Conservation (phyloP, 2,113 vertebrate genomes). For the Salvator merianae region DNA sequence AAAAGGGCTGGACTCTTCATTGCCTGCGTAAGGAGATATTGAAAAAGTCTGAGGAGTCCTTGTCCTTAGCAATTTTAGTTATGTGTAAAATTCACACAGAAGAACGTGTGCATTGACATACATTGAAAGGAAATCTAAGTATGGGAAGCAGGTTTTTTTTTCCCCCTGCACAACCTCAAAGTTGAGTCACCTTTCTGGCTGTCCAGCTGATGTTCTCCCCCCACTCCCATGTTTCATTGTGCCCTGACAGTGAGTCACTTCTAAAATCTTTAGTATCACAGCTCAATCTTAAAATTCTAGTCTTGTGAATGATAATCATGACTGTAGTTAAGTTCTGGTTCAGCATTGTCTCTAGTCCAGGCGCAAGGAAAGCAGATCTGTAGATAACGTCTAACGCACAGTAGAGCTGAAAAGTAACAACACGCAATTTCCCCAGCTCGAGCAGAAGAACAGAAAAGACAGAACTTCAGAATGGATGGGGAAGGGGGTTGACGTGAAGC, state of each 20-base stretch:
- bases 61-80: background rate
- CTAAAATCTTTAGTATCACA: conserved; percentile 22
- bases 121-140: background rate
- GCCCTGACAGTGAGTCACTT: background rate
- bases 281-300: conserved; percentile 29
- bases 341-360: conserved; percentile 9
- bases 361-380: background rate
- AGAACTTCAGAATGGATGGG: background rate
- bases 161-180: background rate
- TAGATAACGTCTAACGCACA: background rate
- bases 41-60: background rate
- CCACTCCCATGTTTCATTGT: background rate
- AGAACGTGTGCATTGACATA: background rate
- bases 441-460: background rate
- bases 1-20: background rate
- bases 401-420: background rate
- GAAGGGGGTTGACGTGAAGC: background rate
- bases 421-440: background rate
- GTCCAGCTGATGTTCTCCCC: background rate
- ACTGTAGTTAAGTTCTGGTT: conserved; percentile 9
- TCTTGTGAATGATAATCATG: background rate
- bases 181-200: background rate
- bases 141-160: background rate
- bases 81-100: background rate
- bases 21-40: background rate